Base-by-base conservation (phyloP, 2,888 invertebrate genomes). In the Nysson spinosus region DNA sequence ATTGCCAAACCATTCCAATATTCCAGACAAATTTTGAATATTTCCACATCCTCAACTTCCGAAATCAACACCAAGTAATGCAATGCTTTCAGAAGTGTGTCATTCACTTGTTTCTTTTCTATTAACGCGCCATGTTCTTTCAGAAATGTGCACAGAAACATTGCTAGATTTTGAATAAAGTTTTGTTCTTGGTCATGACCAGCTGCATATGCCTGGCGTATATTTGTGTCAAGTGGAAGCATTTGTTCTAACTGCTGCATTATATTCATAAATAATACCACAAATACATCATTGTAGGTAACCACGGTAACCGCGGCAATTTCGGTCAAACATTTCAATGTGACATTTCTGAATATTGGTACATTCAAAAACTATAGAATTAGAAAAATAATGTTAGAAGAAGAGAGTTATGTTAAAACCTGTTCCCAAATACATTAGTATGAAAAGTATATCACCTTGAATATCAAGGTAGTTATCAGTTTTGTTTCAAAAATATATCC, bases 401-500 rank as follows among this genome's bases (percentile, higher is more conserved):
- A 19, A 20, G 1, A 1, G 0, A 37, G 14, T 5, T 7, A 7
- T 6, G 22, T 6, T 2, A 9, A 0, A 19, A 6, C 28, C 2
- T 14, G 30, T n/a, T n/a, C n/a, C n/a, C n/a, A 35, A 11, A 19
- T 12, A 11, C n/a, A 16, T 12, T 49, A 26, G 4, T 7, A 4
- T 30, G 4, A 30, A 6, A 9, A 28, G 16, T 30, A 19, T 37
- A 11, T 65, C 82, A 89, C 89, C 89, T 98, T 99, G 87, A 93
- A 95, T 83, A 97, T 95, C 52, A 99, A 91, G 51, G 97, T 97
- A 80, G 93, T 94, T 80, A 99, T 97, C 54, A 99, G 90, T 87
- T 97, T 96, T 76, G 99, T 99, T 90, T 99, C 99, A 90, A 99
- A 99, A 86, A 99, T 99, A 88, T 99, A 99, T 7, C 99, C 99